Evolutionary conservation across 2,797 vertebrate genomes (phyloP), one percentile per base, ranked within the genome.

Genomic region (Enteromius radiatus): DNA sequence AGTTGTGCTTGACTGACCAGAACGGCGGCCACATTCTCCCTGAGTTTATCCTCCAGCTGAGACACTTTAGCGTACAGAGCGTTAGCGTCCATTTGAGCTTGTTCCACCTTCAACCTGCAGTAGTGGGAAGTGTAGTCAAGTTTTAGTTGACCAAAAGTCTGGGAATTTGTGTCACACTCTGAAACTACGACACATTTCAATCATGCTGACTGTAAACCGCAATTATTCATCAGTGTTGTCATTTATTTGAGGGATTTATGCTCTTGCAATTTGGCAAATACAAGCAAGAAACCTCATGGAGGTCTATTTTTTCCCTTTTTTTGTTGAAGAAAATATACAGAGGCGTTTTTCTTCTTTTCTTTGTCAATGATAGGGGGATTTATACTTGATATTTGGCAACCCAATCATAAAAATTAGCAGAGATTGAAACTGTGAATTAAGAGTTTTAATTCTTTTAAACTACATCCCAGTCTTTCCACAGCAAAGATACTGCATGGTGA

Each of bases 1-100:
- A 96, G 93, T 1, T 97, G 95, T 81, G 94, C 95, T 81, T 97
- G 95, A 91, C 92, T 95, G 82, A 96, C 95, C 33, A 97, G 91
- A 9, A 89, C 93, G 8, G 92, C 93, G 10, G 95, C 96, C 79
- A 96, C 88, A 43, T 96, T 97, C 84, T 98, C 96, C 87, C 94
- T 91, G 80, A 99, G 91, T 14, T 86, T 86, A 26, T 94, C 94
- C 91, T 98, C 96, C 61, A 99, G 91, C 61, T 91, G 88, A 4
- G 87, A 73, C 64, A 97, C 89, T 81, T 89, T 95, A 47, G 87
- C 88, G 19, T 92, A 91, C 19, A 97, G 95, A 11, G 63, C 19
- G 49, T 93, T 92, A 11, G 91, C 93, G 63, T 93, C 89, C 67
- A 87, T 87, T 71, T 93, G 92, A 2, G 88, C 91, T 89, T 95